A percentile compares a stretch with the other conserved stretches of the same genome.
These are phyloP conservation scores for Galemys pyrenaicus DNA, from an alignment of 2,113 vertebrate species.

Conservation along the genomic window DNA sequence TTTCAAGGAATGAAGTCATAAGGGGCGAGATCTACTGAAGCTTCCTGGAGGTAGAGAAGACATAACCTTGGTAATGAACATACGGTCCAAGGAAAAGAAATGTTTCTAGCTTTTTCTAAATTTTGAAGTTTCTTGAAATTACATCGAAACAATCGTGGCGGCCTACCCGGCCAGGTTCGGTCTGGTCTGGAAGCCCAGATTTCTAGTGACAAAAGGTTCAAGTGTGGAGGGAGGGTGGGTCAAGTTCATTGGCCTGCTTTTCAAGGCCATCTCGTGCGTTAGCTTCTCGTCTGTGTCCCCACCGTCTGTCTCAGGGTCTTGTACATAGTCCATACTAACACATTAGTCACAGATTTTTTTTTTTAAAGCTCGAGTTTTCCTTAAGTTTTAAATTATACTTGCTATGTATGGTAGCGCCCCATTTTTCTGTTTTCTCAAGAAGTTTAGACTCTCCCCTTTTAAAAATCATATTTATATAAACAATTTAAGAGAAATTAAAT, in stretches of 20 bases:
- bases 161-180: not conserved
- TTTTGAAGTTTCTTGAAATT: conserved; percentile 27
- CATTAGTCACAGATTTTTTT: not conserved
- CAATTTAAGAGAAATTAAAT: not conserved
- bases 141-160: not conserved
- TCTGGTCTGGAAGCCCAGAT: not conserved
- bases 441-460: not conserved
- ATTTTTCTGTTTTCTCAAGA: not conserved
- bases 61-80: not conserved
- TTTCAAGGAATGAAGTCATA: conserved; percentile 14
- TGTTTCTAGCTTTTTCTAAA: not conserved
- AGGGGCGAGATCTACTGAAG: not conserved
- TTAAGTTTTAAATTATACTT: not conserved
- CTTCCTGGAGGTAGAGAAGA: not conserved
- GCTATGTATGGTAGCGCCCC: not conserved
- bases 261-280: not conserved
- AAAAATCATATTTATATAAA: not conserved
- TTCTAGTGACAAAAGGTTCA: not conserved
- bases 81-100: not conserved
- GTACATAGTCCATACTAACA: not conserved
- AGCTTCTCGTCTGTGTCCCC: not conserved
- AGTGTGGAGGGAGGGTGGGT: not conserved
- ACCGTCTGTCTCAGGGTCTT: not conserved
- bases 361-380: not conserved
- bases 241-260: not conserved